phyloP scores from a whole-genome alignment of 2,113 vertebrate species.

The Heterotis niloticus region DNA sequence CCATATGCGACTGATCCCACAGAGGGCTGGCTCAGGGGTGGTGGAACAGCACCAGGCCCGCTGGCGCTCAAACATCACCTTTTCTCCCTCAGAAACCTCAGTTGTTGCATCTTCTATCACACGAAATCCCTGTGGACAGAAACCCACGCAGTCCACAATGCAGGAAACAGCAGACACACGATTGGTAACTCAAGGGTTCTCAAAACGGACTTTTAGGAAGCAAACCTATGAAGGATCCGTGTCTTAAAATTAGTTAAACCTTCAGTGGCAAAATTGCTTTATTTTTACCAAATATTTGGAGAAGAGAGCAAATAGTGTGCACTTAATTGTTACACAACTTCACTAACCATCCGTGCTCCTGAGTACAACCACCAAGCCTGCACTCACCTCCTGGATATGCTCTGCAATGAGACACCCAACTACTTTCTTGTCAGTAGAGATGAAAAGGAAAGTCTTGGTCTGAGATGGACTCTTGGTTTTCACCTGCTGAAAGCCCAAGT shows the following conservation, averaged over 20 bases:
- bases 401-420: slow-evolving; percentile 96
- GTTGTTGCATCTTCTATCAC: slow-evolving; percentile 88
- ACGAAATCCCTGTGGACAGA: slow-evolving; percentile 76
- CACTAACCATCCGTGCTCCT: neutral
- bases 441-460: slow-evolving; percentile 97
- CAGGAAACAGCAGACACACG: neutral
- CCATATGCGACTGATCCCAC: slow-evolving; percentile 97
- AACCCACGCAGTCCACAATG: neutral
- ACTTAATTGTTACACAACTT: neutral
- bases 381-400: slow-evolving; percentile 92
- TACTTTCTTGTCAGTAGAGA: slow-evolving; percentile 95
- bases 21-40: slow-evolving; percentile 86
- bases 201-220: neutral
- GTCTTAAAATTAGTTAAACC: neutral
- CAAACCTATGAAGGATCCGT: neutral
- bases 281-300: neutral
- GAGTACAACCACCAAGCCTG: neutral
- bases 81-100: slow-evolving; percentile 83
- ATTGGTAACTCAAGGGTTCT: neutral
- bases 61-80: slow-evolving; percentile 89
- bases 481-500: slow-evolving; percentile 94
- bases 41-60: slow-evolving; percentile 98
- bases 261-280: neutral
- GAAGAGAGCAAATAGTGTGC: neutral
- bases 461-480: slow-evolving; percentile 88